A percentile compares a stretch with the other conserved stretches of the same genome.
Evolutionary conservation across 2,888 invertebrate genomes (phyloP).

Genomic region (Muschampia plurimacula): DNA sequence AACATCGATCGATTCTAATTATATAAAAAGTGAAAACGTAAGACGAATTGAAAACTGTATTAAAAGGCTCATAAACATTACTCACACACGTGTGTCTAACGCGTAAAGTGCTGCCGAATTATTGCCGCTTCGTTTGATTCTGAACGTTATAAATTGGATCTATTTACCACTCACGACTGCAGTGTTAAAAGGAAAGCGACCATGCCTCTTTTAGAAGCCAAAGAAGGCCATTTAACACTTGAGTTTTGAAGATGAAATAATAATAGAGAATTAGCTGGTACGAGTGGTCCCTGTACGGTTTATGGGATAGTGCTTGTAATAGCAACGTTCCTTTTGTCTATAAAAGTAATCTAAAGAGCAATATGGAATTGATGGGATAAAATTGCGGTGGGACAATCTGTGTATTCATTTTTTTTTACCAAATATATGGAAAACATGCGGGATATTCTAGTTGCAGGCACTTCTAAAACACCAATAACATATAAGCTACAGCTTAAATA

Average conservation of each 20-base stretch:
- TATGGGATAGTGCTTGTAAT: constrained; percentile 1
- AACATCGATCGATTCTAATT: constrained; percentile 2
- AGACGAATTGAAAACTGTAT: constrained; percentile 24
- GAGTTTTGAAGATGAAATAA: not conserved
- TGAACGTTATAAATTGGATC: constrained; percentile 67
- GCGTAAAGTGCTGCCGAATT: constrained; percentile 54
- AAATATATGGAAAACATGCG: too few species aligned
- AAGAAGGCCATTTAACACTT: not conserved
- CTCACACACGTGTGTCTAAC: constrained; percentile 10
- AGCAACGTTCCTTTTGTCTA: not conserved
- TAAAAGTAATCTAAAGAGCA: too few species aligned
- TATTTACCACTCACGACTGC: constrained; percentile 72
- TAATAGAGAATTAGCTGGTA: not conserved
- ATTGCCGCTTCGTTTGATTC: constrained; percentile 60
- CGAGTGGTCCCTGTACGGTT: not conserved
- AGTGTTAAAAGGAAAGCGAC: constrained; percentile 49
- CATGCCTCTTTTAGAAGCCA: constrained; percentile 7
- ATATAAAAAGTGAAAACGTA: constrained; percentile 35
- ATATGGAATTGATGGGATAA: too few species aligned
- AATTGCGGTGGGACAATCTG: too few species aligned
- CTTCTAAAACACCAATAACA: too few species aligned
- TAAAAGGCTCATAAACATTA: constrained; percentile 24
- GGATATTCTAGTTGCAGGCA: too few species aligned
- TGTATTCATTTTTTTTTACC: too few species aligned
- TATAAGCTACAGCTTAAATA: too few species aligned